Percentiles rank a stretch among this genome's conserved stretches.
Evolutionary conservation across 2,888 invertebrate genomes (phyloP).

Genomic region (Heteromyza rotundicornis): DNA sequence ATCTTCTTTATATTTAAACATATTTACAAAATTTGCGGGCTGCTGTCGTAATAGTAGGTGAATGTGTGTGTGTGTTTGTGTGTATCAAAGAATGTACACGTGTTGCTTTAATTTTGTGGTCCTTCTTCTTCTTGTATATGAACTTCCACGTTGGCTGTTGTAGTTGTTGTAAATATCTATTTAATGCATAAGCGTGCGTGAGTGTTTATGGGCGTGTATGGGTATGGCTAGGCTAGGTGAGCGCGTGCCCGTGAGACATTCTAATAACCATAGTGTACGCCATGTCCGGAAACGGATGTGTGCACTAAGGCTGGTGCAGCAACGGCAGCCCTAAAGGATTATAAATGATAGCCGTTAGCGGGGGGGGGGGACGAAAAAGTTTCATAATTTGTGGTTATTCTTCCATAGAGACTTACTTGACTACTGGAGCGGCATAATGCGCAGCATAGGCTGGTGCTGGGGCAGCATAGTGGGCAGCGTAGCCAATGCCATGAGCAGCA

Average conservation of each 20-base stretch:
- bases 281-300: constrained; percentile 61
- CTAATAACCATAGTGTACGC: constrained; percentile 61
- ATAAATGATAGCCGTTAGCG: constrained; percentile 1
- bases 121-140: no score
- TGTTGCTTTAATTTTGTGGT: no score
- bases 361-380: neutral
- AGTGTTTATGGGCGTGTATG: neutral
- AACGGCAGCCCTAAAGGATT: constrained; percentile 49
- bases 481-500: constrained; percentile 26
- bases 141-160: no score
- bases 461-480: constrained; percentile 36
- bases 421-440: constrained; percentile 51
- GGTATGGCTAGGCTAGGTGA: constrained; percentile 27
- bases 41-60: no score
- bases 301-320: constrained; percentile 60
- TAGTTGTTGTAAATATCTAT: no score
- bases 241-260: neutral
- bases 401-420: constrained; percentile 50
- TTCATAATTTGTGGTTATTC: neutral
- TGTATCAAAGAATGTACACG: no score
- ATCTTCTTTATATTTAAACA: no score
- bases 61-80: no score
- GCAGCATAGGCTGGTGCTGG: constrained; percentile 44
- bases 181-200: constrained; percentile 2
- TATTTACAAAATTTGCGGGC: no score